phyloP scores from a whole-genome alignment of 1,140 invertebrate species.

The Chironomus tepperi region DNA sequence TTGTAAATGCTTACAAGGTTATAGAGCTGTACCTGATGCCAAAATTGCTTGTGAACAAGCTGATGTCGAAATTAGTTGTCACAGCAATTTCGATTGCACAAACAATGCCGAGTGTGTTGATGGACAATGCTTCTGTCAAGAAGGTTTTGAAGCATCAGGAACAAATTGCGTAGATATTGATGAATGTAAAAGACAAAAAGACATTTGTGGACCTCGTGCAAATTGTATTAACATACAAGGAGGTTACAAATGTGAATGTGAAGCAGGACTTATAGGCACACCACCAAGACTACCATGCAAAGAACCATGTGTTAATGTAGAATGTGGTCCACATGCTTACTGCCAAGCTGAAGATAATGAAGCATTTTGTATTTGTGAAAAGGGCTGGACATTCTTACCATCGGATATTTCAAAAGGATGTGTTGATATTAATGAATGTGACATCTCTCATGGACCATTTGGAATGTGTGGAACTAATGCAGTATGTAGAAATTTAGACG shows the following conservation, averaged over 20 bases:
- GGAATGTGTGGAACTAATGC: constrained; percentile 78
- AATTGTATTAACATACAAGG: constrained; percentile 77
- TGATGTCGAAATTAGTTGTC: constrained; percentile 76
- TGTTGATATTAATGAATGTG: constrained; percentile 91
- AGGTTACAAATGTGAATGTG: constrained; percentile 79
- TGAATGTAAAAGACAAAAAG: constrained; percentile 63
- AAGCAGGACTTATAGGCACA: constrained; percentile 71
- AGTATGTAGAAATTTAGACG: constrained; percentile 71
- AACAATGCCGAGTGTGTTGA: constrained; percentile 86
- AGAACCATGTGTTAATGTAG: constrained; percentile 84
- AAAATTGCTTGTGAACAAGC: constrained; percentile 80
- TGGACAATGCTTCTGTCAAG: constrained; percentile 81
- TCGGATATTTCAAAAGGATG: constrained; percentile 80
- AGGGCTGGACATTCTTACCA: constrained; percentile 88
- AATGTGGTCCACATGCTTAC: constrained; percentile 77
- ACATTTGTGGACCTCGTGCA: constrained; percentile 67
- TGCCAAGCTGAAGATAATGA: constrained; percentile 82
- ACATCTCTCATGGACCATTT: constrained; percentile 59
- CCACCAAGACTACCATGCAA: constrained; percentile 73
- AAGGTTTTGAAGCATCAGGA: constrained; percentile 72
- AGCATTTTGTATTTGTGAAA: constrained; percentile 86
- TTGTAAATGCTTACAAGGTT: constrained; percentile 83
- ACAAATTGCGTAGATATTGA: constrained; percentile 72
- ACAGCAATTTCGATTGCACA: constrained; percentile 82
- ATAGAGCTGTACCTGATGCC: constrained; percentile 66